These are phyloP conservation scores for Pedetes capensis DNA, from an alignment of 2,113 vertebrate genomes.

Conservation along the genomic window DNA sequence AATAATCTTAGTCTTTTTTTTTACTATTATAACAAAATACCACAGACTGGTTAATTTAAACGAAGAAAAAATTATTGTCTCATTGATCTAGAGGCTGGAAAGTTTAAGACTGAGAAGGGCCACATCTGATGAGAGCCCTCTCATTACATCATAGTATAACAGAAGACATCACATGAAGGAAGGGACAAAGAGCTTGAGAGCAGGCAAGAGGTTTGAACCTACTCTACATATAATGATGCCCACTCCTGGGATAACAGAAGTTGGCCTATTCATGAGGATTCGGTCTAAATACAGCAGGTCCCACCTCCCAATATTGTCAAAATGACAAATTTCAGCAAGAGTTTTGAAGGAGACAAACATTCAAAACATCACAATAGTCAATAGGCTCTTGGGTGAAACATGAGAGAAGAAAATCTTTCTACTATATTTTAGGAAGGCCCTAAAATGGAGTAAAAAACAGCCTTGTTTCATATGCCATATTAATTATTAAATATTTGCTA, in stretches of 20 bases:
- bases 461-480: neutral
- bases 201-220: no score
- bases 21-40: neutral
- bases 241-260: neutral
- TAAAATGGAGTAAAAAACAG: neutral
- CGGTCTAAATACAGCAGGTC: no score
- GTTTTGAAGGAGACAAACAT: neutral
- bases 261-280: neutral
- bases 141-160: no score
- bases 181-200: neutral
- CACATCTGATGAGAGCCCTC: neutral
- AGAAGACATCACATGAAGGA: neutral
- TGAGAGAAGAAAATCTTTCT: neutral
- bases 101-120: neutral
- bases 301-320: neutral
- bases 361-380: neutral
- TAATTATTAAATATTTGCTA: neutral
- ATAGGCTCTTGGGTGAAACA: neutral
- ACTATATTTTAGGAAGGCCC: neutral
- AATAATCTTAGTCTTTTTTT: neutral
- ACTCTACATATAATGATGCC: no score
- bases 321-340: neutral
- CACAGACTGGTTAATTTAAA: no score
- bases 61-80: neutral
- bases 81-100: neutral